Evolutionary conservation across 2,113 vertebrate genomes (phyloP), one percentile per base, ranked within the genome.

Genomic region (Pionites leucogaster): DNA sequence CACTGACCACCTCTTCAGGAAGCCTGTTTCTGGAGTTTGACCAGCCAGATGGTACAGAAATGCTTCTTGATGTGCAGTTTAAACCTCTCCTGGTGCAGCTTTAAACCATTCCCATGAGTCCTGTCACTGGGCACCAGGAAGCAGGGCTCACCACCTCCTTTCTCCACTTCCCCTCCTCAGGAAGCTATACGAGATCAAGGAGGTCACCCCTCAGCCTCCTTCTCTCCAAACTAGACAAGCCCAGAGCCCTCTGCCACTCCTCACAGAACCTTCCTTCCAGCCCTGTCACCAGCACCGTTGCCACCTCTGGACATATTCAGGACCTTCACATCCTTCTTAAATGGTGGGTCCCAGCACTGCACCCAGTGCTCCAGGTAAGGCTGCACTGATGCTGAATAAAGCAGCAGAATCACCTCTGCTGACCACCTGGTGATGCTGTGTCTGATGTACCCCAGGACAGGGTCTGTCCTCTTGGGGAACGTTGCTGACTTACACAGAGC

Each of bases 31-130:
- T 12, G 64, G 29, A 8, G 2, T 47, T 3, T 65, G n/a, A 80
- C 31, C 5, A 63, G 9, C 5, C 39, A 22, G 11, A 14, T 0
- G 2, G 10, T n/a, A 27, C 59, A 33, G 16, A 74, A 62, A 62
- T 18, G 11, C 23, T 49, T 80, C 31, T 23, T 19, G 3, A 9
- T 8, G 7, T 10, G 31, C 41, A 44, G 9, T 39, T 9, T 63
- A 17, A 44, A 37, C 7, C 22, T 55, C 3, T 6, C 5, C 46
- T 41, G 28, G 0, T 5, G 4, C 25, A 42, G 55, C 17, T 69
- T 7, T 74, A 25, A 74, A 4, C 14, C 20, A 35, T 18, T 64
- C 22, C 44, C n/a, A 16, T 0, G 0, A 0, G 0, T 20, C 11
- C 42, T 37, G 6, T 6, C 22, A n/a, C 33, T 22, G 37, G 67